phyloP scores from a whole-genome alignment of 2,113 vertebrate genomes.

The Alligator mississippiensis region DNA sequence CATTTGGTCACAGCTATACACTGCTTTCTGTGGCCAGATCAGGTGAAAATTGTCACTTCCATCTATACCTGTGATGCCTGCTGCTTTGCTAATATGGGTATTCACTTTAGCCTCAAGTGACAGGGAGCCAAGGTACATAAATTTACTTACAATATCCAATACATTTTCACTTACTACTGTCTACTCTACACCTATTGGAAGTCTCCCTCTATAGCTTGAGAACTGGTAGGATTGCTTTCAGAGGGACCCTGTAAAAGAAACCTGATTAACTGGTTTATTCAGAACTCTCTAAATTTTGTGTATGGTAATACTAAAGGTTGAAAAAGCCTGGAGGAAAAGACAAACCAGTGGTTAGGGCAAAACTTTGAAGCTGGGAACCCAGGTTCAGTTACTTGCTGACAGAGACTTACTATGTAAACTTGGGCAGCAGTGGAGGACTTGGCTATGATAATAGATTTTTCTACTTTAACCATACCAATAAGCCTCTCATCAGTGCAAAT shows the following conservation, averaged over 20 bases:
- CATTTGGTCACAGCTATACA: no score
- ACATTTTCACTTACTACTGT: no score
- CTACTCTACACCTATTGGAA: not conserved
- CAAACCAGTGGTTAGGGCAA: not conserved
- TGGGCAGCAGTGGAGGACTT: not conserved
- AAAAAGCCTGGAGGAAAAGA: not conserved
- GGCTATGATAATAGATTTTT: not conserved
- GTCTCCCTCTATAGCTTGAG: not conserved
- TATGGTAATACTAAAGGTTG: not conserved
- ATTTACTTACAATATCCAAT: no score
- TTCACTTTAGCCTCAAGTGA: no score
- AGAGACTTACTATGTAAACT: not conserved
- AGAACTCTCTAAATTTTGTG: no score
- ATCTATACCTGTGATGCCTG: no score
- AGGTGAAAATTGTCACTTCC: no score
- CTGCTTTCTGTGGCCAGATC: no score
- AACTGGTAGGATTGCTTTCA: not conserved
- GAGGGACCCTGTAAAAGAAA: not conserved
- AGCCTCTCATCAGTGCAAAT: rapidly evolving
- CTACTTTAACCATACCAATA: not conserved
- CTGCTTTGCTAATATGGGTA: no score
- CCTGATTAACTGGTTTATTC: no score
- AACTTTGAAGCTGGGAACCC: not conserved
- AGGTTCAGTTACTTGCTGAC: not conserved
- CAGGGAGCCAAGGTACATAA: no score